Evolutionary conservation across 92 coral and sea anemone species (phyloP), one percentile per base, ranked within the genome.

Genomic region (Porites evermanni): DNA sequence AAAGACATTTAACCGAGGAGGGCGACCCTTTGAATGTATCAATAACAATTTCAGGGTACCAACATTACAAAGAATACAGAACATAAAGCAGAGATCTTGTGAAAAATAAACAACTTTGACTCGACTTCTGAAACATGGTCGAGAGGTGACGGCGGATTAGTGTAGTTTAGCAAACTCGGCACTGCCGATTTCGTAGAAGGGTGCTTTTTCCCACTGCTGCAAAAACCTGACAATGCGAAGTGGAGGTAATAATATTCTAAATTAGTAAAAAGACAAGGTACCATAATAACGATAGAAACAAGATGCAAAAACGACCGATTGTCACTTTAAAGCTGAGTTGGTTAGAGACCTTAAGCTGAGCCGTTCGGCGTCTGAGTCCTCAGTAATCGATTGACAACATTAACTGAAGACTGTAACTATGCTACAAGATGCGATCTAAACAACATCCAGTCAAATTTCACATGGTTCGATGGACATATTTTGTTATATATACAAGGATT

Each of bases 1-100:
- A 91, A 65, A 87, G 91, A 59, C 81, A 73, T 26, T 72, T 87
- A 17, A 85, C 86, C 7, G 89, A 83, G 26, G 94, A 86, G 12
- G 76, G 75, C 16, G 77, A 83, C 54, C 75, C 75, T n/a, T 24
- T 91, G 60, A 87, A 50, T 68, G 81, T 91, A 23, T 72, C 91
- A 61, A 75, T 89, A 51, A 52, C 71, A 73, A 88, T 64, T 78
- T 78, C 81, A 47, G 91, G 65, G 21, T 91, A 71, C 93, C 91
- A 53, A 63, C 91, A 60, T 70, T 91, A 59, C 81, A 79, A 61
- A 74, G 77, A 67, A 50, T 90, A 54, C 87, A 68, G 72, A 64
- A 83, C 80, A 47, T 72, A 72, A 66, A 83, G 17, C 70, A 61
- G 63, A 38, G 67, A 13, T 24, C 53, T 6, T 44, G 53, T 29